Evolutionary conservation across 1,140 invertebrate genomes (phyloP), one percentile per base, ranked within the genome.

Genomic region (Drosophila aff.): DNA sequence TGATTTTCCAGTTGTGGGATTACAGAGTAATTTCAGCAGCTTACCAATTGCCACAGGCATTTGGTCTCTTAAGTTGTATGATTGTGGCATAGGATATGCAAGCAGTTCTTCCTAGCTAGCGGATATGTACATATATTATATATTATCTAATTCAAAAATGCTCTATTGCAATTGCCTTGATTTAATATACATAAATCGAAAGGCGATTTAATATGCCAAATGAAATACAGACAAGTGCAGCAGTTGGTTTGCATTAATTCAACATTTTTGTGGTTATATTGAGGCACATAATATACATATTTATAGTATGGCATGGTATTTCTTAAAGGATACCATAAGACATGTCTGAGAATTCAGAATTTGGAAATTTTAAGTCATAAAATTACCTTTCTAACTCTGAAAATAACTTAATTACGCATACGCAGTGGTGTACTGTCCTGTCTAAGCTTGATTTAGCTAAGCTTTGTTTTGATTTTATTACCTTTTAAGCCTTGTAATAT

Each of bases 1-100:
- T 72, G 43, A 71, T 47, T 59, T 40, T 40, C 52, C 66, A 49
- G 26, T 40, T 57, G 21, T 3, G 65, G 66, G 65, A 58, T 59
- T 72, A 41, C 33, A 41, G 15, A 40, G 53, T 26, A 59, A 71
- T 49, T 69, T 23, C 36, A 41, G 16, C 16, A 57, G 68, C 64
- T 67, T 52, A 52, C 50, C 50, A 52, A 60, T 38, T 33, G 63
- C 55, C 21, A 36, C 36, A 46, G 36, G 41, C 21, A 46, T 38
- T 33, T 28, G 21, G 21, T 13, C 21, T 36, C n/a, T 38, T 18
- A 18, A 40, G 47, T 15, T 55, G 47, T 9, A 18, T 28, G 23
- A 52, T 63, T 55, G 36, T 28, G n/a, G n/a, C 13, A 3, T 4
- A 26, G 21, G 26, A 38, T 9, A 13, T 18, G 16, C 15, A 21